These are phyloP conservation scores for Felis catus DNA, from an alignment of 2,113 vertebrate genomes.

Conservation along the genomic window DNA sequence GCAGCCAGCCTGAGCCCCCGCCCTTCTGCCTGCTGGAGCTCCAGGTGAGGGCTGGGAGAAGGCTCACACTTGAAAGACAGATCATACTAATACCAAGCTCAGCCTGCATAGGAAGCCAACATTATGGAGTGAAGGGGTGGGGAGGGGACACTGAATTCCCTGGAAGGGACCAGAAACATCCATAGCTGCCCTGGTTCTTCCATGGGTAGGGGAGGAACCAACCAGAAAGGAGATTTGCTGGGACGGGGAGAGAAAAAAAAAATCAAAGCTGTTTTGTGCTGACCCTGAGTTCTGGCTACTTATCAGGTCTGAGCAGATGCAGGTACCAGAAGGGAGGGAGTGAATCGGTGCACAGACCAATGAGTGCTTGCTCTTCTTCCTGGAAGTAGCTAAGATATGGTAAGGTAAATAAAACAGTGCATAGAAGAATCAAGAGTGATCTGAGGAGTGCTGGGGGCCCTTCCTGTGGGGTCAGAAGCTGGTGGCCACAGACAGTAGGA, in stretches of 20 bases:
- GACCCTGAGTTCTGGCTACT: background rate
- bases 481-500: background rate
- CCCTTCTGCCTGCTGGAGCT: background rate
- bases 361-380: background rate
- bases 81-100: background rate
- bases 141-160: background rate
- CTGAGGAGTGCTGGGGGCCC: background rate
- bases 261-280: background rate
- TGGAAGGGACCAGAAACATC: background rate
- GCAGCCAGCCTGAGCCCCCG: background rate
- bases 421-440: background rate
- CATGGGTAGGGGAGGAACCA: background rate
- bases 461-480: background rate
- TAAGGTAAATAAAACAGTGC: background rate
- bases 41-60: background rate
- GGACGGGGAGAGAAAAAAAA: background rate
- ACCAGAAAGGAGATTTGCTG: background rate
- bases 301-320: background rate
- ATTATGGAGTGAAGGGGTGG: background rate
- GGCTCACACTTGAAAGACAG: background rate
- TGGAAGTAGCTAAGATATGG: background rate
- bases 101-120: background rate
- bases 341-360: fast-evolving
- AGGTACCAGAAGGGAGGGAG: background rate
- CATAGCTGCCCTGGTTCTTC: background rate